These are phyloP conservation scores for Thalpophila matura DNA, from an alignment of 2,888 invertebrate genomes.

Conservation along the genomic window DNA sequence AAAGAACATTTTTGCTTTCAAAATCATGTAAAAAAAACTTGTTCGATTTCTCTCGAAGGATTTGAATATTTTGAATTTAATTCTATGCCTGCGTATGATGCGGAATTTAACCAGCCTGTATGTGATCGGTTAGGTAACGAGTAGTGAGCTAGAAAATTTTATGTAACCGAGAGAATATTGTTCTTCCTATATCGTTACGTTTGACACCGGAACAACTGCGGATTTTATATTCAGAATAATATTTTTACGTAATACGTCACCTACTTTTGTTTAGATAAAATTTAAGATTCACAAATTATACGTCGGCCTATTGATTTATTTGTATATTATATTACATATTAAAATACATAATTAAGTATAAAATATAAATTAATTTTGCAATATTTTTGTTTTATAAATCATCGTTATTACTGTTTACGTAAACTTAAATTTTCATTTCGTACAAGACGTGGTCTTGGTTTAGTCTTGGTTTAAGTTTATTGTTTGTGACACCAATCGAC, in stretches of 20 bases:
- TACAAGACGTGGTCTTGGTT: too few relatives aligned
- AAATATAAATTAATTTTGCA: background rate
- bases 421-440: too few relatives aligned
- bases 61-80: slow-evolving; percentile 16
- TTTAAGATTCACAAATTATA: slow-evolving; percentile 20
- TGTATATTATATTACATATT: background rate
- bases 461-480: too few relatives aligned
- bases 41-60: slow-evolving; percentile 29
- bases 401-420: too few relatives aligned
- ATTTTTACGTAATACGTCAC: slow-evolving; percentile 43
- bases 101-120: slow-evolving; percentile 5
- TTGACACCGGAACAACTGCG: slow-evolving; percentile 52
- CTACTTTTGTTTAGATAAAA: slow-evolving; percentile 30
- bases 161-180: slow-evolving; percentile 55
- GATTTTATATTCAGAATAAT: slow-evolving; percentile 23
- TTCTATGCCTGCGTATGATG: background rate
- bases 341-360: background rate
- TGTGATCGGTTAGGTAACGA: slow-evolving; percentile 48
- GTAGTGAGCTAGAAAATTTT: slow-evolving; percentile 37
- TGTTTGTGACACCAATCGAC: too few relatives aligned
- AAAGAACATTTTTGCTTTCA: slow-evolving; percentile 39
- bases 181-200: slow-evolving; percentile 61
- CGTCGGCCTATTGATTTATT: slow-evolving; percentile 19
- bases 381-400: background rate
- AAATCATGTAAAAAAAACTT: slow-evolving; percentile 23